A percentile compares a stretch with the other conserved stretches of the same genome.
Evolutionary conservation across 2,888 invertebrate genomes (phyloP).

Genomic region (Tromatobia lineatoria): DNA sequence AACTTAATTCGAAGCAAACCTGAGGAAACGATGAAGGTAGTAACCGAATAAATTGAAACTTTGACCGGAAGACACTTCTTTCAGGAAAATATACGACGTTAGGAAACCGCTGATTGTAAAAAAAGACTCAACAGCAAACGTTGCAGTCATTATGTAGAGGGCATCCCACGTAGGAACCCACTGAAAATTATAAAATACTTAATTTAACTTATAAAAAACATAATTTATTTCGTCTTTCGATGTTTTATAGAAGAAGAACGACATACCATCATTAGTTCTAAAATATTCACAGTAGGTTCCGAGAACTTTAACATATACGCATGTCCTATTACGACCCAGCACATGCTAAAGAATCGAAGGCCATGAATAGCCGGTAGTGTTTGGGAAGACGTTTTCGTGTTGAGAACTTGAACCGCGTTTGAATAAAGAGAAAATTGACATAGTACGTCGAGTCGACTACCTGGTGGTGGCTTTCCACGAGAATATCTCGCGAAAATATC

Average conservation of each 20-base stretch:
- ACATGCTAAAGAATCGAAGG: constrained; percentile 86
- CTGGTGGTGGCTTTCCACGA: neutral
- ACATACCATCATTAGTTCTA: constrained; percentile 83
- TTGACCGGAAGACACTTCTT: constrained; percentile 79
- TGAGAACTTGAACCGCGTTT: constrained; percentile 83
- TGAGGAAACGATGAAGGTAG: constrained; percentile 85
- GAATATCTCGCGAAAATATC: constrained; percentile 64
- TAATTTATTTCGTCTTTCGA: neutral
- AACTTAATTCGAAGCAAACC: constrained; percentile 76
- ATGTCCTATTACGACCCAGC: constrained; percentile 86
- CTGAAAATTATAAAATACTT: no score
- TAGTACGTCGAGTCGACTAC: constrained; percentile 61
- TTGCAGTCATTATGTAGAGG: constrained; percentile 84
- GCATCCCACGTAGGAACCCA: constrained; percentile 82
- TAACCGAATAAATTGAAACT: constrained; percentile 83
- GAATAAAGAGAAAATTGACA: constrained; percentile 84
- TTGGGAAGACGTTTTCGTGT: constrained; percentile 74
- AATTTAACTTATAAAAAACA: no score
- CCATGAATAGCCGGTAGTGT: constrained; percentile 86
- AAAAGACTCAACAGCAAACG: constrained; percentile 86
- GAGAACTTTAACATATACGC: constrained; percentile 81
- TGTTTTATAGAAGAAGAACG: neutral
- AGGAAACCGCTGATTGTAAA: constrained; percentile 85
- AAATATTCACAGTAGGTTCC: constrained; percentile 81
- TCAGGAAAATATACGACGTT: constrained; percentile 83